Evolutionary conservation across 2,888 invertebrate species (phyloP).

Genomic region (Pardosa pseudoannulata): DNA sequence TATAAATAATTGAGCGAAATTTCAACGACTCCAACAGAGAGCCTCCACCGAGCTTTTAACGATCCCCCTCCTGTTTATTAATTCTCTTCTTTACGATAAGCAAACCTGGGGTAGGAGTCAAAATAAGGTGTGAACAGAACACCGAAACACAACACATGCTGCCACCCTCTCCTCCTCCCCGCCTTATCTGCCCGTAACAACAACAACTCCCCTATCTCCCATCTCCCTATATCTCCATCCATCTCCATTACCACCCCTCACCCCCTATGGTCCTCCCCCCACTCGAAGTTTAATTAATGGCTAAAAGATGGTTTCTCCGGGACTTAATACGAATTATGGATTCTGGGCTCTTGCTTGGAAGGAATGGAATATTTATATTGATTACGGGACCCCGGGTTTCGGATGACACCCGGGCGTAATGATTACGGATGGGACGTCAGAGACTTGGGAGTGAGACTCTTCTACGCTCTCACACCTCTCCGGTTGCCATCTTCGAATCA

Average conservation of each 20-base stretch:
- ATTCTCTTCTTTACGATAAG: too few species aligned
- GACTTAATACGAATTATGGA: constrained; percentile 68
- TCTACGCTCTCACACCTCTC: background rate
- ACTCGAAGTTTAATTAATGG: constrained; percentile 57
- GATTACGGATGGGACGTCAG: background rate
- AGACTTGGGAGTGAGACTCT: too few species aligned
- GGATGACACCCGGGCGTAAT: background rate
- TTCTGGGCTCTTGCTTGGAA: constrained; percentile 9
- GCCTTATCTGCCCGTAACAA: background rate
- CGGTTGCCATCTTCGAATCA: background rate
- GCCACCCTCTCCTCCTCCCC: background rate
- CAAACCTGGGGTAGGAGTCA: background rate
- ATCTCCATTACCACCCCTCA: constrained; percentile 41
- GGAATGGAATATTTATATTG: constrained; percentile 42
- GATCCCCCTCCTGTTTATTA: too few species aligned
- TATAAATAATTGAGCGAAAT: too few species aligned
- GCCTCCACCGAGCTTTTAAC: too few species aligned
- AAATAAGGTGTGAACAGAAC: background rate
- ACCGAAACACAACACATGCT: background rate
- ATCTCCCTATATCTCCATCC: background rate
- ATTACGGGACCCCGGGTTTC: background rate
- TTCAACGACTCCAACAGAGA: too few species aligned
- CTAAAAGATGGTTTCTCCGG: constrained; percentile 65
- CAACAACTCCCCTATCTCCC: background rate
- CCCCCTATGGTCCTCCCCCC: too few species aligned